phyloP scores from a whole-genome alignment of 2,113 vertebrate genomes.

The Platysteira castanea region DNA sequence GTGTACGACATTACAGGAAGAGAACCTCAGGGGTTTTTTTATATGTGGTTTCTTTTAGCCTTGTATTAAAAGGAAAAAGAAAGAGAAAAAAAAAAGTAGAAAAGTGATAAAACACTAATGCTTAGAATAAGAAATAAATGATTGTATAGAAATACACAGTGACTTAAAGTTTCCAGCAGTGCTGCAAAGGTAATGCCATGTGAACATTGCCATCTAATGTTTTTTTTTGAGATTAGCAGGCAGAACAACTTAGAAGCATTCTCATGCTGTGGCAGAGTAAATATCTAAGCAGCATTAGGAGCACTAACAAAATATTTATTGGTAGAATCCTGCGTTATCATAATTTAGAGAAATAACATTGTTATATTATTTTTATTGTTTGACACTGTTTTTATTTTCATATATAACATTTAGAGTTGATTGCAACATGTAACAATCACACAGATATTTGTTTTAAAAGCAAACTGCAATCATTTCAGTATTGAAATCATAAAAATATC shows the following conservation, averaged over 20 bases:
- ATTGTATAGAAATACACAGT: background rate
- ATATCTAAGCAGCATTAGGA: background rate
- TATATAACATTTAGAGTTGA: background rate
- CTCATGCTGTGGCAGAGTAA: background rate
- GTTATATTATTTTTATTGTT: background rate
- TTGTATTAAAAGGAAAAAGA: background rate
- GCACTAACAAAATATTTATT: background rate
- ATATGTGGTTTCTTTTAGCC: background rate
- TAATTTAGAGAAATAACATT: background rate
- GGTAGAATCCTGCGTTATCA: background rate
- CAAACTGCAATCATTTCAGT: background rate
- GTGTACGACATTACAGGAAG: background rate
- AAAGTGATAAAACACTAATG: background rate
- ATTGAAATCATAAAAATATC: background rate
- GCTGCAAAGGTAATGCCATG: background rate
- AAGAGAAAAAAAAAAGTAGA: background rate
- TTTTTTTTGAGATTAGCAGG: background rate
- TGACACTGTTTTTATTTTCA: background rate
- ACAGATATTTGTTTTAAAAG: background rate
- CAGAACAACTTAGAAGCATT: background rate
- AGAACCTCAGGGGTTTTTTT: background rate
- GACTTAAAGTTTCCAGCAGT: background rate
- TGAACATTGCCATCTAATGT: constrained; percentile 69
- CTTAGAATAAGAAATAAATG: constrained; percentile 6
- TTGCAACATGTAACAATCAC: background rate